Base-by-base conservation (phyloP, 2,888 invertebrate species). In the Himalopsyche tibetana region DNA sequence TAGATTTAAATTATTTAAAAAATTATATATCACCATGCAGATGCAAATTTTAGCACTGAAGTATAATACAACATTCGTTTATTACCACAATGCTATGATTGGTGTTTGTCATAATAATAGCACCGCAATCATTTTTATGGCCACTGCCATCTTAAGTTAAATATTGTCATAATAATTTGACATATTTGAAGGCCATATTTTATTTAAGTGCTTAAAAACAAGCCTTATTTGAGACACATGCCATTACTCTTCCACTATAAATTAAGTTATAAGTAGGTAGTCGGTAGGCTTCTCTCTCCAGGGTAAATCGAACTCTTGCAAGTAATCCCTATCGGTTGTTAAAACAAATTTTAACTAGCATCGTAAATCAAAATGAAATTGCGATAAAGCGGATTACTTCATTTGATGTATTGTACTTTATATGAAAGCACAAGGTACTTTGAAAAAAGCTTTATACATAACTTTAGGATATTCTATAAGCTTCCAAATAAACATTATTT, bases 311-410 rank as follows among this genome's bases (percentile, higher is more conserved):
- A 86, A 86, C 83, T 83, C 80, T 83, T 86, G 82, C 82, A 86
- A 86, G 86, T 86, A 83, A 86, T 83, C 83, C 86, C 83, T 55
- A 40, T 83, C 69, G 83, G 86, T 51, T 82, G 74, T 55, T 86
- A 83, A 83, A 80, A 55, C 83, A 83, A 86, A 86, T 83, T 86
- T 86, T 86, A 86, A 86, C 86, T 86, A 83, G 83, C 80, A 55
- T 56, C 83, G 86, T 86, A 86, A 86, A 86, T 86, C 86, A 83
- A 82, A 86, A 86, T 86, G 83, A 86, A 86, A 86, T 83, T 55
- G 86, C 83, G 86, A 86, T 86, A 83, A 86, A 86, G 86, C 80
- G 86, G 83, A 86, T 86, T 86, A 86, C 83, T 55, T 36, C 80
- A 79, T 80, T 86, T 86, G 86, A 86, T 82, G 80, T 86, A 86